Evolutionary conservation across 2,797 vertebrate genomes (phyloP).

Genomic region (Meda fulgida): DNA sequence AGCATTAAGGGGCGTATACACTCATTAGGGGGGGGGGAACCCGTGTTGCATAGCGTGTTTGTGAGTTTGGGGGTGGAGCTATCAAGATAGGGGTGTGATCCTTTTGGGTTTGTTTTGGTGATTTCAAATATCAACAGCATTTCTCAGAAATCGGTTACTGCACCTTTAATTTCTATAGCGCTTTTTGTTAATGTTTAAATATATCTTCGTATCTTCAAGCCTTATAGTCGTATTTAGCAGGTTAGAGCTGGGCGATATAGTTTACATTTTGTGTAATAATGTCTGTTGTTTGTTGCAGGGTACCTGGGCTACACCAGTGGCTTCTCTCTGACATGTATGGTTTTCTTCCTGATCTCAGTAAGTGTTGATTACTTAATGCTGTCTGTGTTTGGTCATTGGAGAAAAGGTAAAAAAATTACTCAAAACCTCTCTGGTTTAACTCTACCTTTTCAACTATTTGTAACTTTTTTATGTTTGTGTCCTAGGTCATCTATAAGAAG

Average conservation of each 20-base stretch:
- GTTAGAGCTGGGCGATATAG: neutral
- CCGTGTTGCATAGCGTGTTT: neutral
- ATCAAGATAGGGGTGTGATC: neutral
- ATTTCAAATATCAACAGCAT: neutral
- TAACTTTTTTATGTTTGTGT: neutral
- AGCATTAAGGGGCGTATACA: neutral
- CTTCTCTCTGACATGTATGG: conserved; percentile 96
- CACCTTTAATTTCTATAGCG: neutral
- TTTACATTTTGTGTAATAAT: conserved; percentile 15
- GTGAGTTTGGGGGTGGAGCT: neutral
- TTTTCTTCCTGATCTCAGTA: conserved; percentile 95
- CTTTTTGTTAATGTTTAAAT: neutral
- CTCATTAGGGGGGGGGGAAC: neutral
- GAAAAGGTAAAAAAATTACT: neutral
- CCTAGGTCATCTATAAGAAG: conserved; percentile 93
- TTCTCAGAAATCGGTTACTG: neutral
- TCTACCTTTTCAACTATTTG: neutral
- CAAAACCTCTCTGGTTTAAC: neutral
- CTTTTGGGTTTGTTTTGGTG: neutral
- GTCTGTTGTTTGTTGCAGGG: conserved; percentile 75
- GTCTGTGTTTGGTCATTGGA: conserved; percentile 1
- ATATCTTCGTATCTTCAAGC: neutral
- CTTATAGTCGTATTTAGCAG: neutral
- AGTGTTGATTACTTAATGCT: conserved; percentile 69
- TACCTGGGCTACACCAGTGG: conserved; percentile 97